Conservation (phyloP, 2,888 invertebrate species). For the Andrena haemorrhoa region DNA sequence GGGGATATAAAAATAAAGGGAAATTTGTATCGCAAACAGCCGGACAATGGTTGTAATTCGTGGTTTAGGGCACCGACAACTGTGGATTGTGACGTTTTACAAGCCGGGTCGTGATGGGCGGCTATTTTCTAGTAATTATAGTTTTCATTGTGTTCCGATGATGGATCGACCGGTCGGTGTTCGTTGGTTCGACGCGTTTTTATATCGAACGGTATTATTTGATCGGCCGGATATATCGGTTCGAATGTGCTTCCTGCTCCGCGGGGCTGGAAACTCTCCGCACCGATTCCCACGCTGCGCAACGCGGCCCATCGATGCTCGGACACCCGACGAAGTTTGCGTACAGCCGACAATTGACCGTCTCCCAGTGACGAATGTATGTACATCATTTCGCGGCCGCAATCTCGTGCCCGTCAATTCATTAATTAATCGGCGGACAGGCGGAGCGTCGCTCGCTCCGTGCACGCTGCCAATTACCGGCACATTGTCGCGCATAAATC, state of each 20-base stretch:
- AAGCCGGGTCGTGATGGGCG: slow-evolving; percentile 29
- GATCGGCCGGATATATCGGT: slow-evolving; percentile 27
- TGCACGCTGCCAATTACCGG: slow-evolving; percentile 71
- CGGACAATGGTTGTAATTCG: background rate
- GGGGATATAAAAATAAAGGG: background rate
- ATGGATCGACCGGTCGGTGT: background rate
- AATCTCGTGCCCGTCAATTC: slow-evolving; percentile 74
- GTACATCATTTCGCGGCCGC: slow-evolving; percentile 71
- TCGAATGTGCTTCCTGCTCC: slow-evolving; percentile 15
- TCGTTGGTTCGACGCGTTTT: slow-evolving; percentile 10
- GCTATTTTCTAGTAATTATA: slow-evolving; percentile 49
- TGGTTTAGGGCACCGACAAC: background rate
- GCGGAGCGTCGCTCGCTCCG: slow-evolving; percentile 62
- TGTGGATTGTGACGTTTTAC: slow-evolving; percentile 37
- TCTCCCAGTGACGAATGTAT: slow-evolving; percentile 69
- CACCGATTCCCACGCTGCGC: slow-evolving; percentile 31
- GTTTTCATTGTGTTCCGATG: slow-evolving; percentile 30
- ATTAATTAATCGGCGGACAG: slow-evolving; percentile 74
- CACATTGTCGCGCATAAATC: slow-evolving; percentile 75
- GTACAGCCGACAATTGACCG: slow-evolving; percentile 56
- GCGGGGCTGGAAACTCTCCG: background rate
- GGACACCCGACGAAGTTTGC: slow-evolving; percentile 28
- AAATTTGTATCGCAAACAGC: background rate
- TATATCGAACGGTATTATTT: slow-evolving; percentile 15
- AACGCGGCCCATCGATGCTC: background rate